Evolutionary conservation across 2,113 vertebrate genomes (phyloP).

Genomic region (Chaenocephalus aceratus): DNA sequence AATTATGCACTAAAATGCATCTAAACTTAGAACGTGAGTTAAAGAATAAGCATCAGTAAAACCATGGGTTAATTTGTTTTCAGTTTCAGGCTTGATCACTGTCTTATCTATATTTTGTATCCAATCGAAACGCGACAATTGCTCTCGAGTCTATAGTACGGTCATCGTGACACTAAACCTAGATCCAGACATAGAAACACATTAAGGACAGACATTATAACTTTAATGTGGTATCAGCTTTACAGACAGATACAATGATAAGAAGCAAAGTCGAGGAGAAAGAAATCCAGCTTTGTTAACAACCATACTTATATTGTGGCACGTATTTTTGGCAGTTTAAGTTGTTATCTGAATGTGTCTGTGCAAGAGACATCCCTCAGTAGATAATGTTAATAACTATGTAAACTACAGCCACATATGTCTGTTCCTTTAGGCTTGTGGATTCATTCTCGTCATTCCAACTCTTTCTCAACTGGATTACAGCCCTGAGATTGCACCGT

Average conservation of each 20-base stretch:
- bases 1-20: neutral
- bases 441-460: constrained; percentile 32
- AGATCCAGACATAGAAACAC: neutral
- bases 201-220: neutral
- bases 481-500: constrained; percentile 36
- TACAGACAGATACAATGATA: neutral
- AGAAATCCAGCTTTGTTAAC: neutral
- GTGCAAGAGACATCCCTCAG: neutral
- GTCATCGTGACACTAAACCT: neutral
- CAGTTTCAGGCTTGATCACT: neutral
- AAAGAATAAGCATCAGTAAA: neutral
- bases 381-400: constrained; percentile 33
- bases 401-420: constrained; percentile 32
- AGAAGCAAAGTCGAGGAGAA: constrained; percentile 1
- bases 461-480: constrained; percentile 45
- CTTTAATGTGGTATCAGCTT: too few species aligned
- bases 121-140: neutral
- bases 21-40: neutral
- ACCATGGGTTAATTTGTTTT: neutral
- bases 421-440: constrained; percentile 33
- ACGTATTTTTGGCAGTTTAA: neutral
- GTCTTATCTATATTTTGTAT: neutral
- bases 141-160: neutral
- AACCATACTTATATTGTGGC: neutral
- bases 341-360: constrained; percentile 7